Evolutionary conservation across 2,797 vertebrate genomes (phyloP).

Genomic region (Triplophysa yarkandensis): DNA sequence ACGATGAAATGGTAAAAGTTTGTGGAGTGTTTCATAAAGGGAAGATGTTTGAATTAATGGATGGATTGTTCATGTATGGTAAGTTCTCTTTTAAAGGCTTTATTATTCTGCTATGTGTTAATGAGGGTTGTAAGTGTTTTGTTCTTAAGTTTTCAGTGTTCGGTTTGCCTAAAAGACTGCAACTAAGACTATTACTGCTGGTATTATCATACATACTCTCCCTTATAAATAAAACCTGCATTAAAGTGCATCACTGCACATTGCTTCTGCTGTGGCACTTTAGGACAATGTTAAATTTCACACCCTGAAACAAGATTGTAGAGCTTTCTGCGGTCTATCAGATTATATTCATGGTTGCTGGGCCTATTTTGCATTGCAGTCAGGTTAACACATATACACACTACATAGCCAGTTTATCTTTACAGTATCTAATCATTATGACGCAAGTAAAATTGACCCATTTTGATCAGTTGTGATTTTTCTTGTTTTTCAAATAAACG

Average conservation of each 20-base stretch:
- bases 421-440: constrained; percentile 8
- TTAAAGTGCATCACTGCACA: constrained; percentile 8
- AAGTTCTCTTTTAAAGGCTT: constrained; percentile 19
- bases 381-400: background rate
- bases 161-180: constrained; percentile 40
- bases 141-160: constrained; percentile 11
- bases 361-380: constrained; percentile 17
- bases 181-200: background rate
- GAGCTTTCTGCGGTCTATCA: constrained; percentile 3
- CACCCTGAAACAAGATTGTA: background rate
- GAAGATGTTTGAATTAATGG: constrained; percentile 5
- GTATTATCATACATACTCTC: background rate
- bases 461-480: constrained; percentile 13
- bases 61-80: constrained; percentile 21
- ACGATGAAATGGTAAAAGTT: constrained; percentile 56
- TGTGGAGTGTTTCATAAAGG: constrained; percentile 13
- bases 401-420: constrained; percentile 2
- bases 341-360: constrained; percentile 16
- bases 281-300: constrained; percentile 1
- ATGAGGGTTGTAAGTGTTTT: constrained; percentile 17
- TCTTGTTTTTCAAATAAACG: background rate
- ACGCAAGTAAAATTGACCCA: constrained; percentile 14
- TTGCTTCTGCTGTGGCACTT: constrained; percentile 14
- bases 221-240: background rate
- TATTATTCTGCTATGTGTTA: constrained; percentile 13